Conservation (phyloP, 2,113 vertebrate genomes). For the Gavia stellata region DNA sequence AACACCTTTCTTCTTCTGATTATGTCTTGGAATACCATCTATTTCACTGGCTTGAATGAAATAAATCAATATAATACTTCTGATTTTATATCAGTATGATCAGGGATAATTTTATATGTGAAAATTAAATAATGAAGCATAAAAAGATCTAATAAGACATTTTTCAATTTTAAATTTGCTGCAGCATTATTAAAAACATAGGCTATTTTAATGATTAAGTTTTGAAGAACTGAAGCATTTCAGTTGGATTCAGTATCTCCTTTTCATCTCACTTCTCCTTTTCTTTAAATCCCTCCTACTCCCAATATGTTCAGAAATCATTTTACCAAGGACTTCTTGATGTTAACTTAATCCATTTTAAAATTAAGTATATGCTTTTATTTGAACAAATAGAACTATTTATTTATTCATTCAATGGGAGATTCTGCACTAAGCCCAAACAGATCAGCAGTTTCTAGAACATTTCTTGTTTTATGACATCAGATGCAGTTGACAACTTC, state of each 20-base stretch:
- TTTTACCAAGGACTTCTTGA: background rate
- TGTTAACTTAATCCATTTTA: background rate
- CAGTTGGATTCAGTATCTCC: background rate
- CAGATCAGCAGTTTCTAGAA: slow-evolving; percentile 23
- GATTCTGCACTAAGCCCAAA: slow-evolving; percentile 9
- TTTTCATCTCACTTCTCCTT: background rate
- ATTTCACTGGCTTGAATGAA: background rate
- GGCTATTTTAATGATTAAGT: background rate
- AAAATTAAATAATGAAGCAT: background rate
- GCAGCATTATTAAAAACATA: background rate
- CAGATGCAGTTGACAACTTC: slow-evolving; percentile 29
- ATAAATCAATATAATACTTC: background rate
- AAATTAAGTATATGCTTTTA: slow-evolving; percentile 12
- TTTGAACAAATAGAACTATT: background rate
- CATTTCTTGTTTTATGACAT: slow-evolving; percentile 41
- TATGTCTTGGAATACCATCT: background rate
- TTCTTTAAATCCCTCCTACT: background rate
- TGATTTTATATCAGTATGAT: background rate
- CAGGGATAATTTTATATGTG: background rate
- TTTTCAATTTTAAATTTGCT: background rate
- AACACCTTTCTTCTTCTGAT: background rate
- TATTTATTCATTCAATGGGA: slow-evolving; percentile 18
- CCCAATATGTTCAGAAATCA: background rate
- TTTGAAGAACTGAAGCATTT: background rate
- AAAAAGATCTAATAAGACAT: background rate